Evolutionary conservation across 2,797 vertebrate species (phyloP), one percentile per base, ranked within the genome.

Genomic region (Diplodus puntazzo): DNA sequence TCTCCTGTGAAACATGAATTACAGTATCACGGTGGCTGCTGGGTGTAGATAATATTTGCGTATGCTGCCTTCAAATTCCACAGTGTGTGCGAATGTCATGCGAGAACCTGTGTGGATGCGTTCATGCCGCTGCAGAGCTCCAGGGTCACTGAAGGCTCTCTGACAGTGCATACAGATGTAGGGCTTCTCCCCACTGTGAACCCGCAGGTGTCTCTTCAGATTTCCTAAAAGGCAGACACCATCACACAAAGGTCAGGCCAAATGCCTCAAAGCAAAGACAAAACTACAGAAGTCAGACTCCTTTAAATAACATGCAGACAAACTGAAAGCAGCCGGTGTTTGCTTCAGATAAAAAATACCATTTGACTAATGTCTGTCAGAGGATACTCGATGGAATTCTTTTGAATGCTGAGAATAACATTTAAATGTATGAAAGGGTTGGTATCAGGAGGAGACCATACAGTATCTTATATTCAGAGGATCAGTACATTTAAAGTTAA

Each of bases 161-260:
- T 98, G 96, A 89, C 98, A 99, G 93, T 99, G 97, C 68, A 96
- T 92, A 0, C 98, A 99, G 73, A 97, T 91, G 0, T 99, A 99
- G 0, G 98, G 98, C 79, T 99, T 99, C 94, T 99, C 98, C 5
- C 98, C 98, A 0, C 98, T 99, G 95, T 99, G 98, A 81, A 99
- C 99, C 20, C 98, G 97, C 64, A 99, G 93, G 87, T 99, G 98
- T 65, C 98, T 95, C 90, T 99, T 99, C 73, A 99, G 94, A 93
- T 99, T 99, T 42, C 98, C 98, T 99, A 88, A 0, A 83, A 78
- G 52, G 23, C 55, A 70, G 2, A 73, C 1, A 57, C 25, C 50
- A 50, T 45, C 42, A 66, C 14, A 73, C 9, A 66, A 76, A 65
- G 52, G 1, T 68, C 8, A 66, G 14, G 25, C 9, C 4, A 61